Evolutionary conservation across 1,140 invertebrate species (phyloP), one percentile per base, ranked within the genome.

Genomic region (Mizuhopecten yessoensis): DNA sequence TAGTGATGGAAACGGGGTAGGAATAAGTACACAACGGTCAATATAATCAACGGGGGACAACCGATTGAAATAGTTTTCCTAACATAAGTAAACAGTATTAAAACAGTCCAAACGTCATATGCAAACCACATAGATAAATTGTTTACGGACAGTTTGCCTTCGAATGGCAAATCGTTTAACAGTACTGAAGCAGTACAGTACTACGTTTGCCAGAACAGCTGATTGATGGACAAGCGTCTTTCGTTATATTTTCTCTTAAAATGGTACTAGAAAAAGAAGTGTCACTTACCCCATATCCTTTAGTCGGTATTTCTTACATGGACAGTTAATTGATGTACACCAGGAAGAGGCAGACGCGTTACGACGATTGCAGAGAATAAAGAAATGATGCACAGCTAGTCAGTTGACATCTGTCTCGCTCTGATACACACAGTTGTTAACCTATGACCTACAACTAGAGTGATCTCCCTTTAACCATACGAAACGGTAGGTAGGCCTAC

Each of bases 321-420:
- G 29, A 75, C 57, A 75, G 17, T 75, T 75, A 29, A 75, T 75
- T n/a, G 57, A 17, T 75, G 57, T n/a, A 75, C 57, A 75, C 17
- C 57, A 75, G 57, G n/a, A n/a, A 11, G 29, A 75, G 17, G 57
- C 57, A 75, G n/a, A 49, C 45, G 42, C 42, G 0, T 5, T 75
- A 75, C 57, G 57, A 29, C 57, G 57, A 75, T 29, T 75, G 57
- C 57, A 29, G 29, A 75, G 23, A 75, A 75, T 23, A 75, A 75
- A 29, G 57, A 0, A 75, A 75, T 17, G 57, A 75, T n/a, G 29
- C 23, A 75, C 57, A 29, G 11, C 23, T 11, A 75, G 57, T 75
- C 57, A 75, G 57, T 75, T 75, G 57, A 75, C 57, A 75, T 75
- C 57, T n/a, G 57, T 75, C 57, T 75, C 57, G 57, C 57, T 75